Evolutionary conservation across 92 coral and sea anemone species (phyloP), one percentile per base, ranked within the genome.

Genomic region (Palythoa grandis): DNA sequence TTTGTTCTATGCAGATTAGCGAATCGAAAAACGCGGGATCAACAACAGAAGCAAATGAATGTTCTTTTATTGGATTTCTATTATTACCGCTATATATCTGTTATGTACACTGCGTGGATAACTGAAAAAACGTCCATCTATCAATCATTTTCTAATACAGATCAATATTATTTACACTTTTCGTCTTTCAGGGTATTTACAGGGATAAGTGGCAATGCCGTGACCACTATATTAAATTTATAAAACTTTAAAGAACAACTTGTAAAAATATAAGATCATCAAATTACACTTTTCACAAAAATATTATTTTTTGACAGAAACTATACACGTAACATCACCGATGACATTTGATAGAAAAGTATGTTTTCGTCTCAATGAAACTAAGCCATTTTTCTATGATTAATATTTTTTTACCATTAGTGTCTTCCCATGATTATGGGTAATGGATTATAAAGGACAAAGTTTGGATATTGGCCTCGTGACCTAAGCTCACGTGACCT

Each of bases 241-340:
- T 35, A 80, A 70, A 66, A 80, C 43, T 80, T 58, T 63, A 43
- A 48, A 43, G 85, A 20, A 37, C 73, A 35, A 66, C 63, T 63
- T 80, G 39, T 80, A 80, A 80, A 80, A 80, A 80, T 65, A 80
- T 43, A 77, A 43, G 58, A 80, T 68, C 19, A 22, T 48, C 47
- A 80, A 39, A 40, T 35, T 24, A 24, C 39, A 15, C 7, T 69
- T 65, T 50, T 65, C 65, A 80, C 85, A 80, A 80, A 80, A 80
- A 80, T 80, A 80, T 67, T 67, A n/a, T 80, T 63, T 48, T 80
- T 66, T 24, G 5, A 12, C 23, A 61, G 35, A 63, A 39, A 2
- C 39, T 40, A 47, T 29, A 14, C 35, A 29, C 9, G 8, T 29
- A 23, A 69, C 43, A 8, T 69, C 37, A 69, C 16, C 16, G 11